Conservation (phyloP, 2,888 invertebrate species). For the Parnassius apollo region DNA sequence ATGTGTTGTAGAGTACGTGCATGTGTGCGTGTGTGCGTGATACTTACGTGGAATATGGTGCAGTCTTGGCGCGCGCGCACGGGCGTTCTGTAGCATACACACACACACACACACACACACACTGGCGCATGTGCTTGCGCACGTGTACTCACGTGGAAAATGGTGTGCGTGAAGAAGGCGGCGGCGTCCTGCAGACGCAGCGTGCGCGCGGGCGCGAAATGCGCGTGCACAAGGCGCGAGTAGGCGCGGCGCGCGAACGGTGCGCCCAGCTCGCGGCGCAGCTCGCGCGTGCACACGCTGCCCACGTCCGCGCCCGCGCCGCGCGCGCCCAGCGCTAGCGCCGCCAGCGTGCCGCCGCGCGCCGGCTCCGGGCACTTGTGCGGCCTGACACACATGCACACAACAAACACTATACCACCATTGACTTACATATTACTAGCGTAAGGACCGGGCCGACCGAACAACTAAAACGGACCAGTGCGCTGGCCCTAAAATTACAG, state of each 20-base stretch:
- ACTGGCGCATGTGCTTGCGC: too few species aligned
- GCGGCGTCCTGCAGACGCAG: slow-evolving; percentile 77
- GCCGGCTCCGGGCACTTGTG: slow-evolving; percentile 95
- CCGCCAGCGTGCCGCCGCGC: slow-evolving; percentile 38
- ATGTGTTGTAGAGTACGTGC: too few species aligned
- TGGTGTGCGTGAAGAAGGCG: slow-evolving; percentile 86
- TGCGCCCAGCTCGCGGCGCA: slow-evolving; percentile 83
- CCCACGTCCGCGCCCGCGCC: slow-evolving; percentile 79
- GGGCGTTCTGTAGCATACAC: not conserved
- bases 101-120: not conserved
- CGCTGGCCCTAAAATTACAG: too few species aligned
- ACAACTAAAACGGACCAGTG: too few species aligned
- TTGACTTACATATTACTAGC: too few species aligned
- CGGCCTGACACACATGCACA: slow-evolving; percentile 80
- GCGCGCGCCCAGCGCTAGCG: slow-evolving; percentile 70
- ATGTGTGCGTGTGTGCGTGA: too few species aligned
- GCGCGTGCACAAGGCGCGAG: slow-evolving; percentile 66
- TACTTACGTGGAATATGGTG: slow-evolving; percentile 85
- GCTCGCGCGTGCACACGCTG: slow-evolving; percentile 94
- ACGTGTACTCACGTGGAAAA: slow-evolving; percentile 79
- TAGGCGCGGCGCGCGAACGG: slow-evolving; percentile 56
- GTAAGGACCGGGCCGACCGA: too few species aligned
- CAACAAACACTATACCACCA: not conserved
- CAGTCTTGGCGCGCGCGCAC: not conserved
- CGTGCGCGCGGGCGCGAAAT: slow-evolving; percentile 67